Evolutionary conservation across 2,797 vertebrate species (phyloP).

Genomic region (Argya squamiceps): DNA sequence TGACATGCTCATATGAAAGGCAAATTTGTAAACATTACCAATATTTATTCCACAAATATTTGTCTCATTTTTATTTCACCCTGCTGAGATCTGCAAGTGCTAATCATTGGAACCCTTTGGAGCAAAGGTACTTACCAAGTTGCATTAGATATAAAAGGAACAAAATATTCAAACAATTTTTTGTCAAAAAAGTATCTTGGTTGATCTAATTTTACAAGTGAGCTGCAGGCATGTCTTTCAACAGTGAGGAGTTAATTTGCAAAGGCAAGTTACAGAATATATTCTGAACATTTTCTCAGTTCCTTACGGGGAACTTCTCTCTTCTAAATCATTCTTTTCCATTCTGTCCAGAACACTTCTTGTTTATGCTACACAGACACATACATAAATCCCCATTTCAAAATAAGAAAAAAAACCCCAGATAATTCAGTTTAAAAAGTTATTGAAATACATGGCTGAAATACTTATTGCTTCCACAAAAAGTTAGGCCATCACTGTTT

Average conservation of each 20-base stretch:
- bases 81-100: background rate
- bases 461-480: background rate
- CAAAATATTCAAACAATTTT: background rate
- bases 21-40: conserved; percentile 11
- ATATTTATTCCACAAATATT: conserved; percentile 19
- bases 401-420: background rate
- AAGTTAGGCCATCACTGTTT: background rate
- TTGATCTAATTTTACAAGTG: background rate
- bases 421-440: background rate
- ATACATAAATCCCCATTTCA: background rate
- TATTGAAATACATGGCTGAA: background rate
- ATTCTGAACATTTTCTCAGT: background rate
- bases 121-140: background rate
- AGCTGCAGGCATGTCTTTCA: background rate
- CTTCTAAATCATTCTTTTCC: background rate
- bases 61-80: background rate
- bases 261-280: background rate
- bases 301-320: background rate
- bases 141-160: background rate
- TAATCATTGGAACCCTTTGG: background rate
- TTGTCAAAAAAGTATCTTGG: background rate
- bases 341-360: background rate
- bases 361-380: background rate
- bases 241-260: background rate
- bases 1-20: background rate